Base-by-base conservation (phyloP, 2,113 vertebrate species). In the Ictidomys tridecemlineatus region DNA sequence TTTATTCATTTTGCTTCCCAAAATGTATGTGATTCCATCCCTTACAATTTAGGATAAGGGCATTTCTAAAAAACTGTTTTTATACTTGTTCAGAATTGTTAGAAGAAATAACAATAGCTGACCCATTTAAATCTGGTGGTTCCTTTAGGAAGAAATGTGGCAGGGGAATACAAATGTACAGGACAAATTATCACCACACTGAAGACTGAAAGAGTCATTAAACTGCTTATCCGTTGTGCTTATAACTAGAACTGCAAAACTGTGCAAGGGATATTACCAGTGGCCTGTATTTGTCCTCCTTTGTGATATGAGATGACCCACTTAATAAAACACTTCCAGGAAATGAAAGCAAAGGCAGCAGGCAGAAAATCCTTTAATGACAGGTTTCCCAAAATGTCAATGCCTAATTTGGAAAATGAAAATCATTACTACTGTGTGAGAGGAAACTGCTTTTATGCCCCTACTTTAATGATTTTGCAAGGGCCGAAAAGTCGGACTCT, bases 331-430 rank as follows among this genome's bases (percentile, higher is more conserved):
- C 48, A 61, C 51, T 97, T 90, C 32, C 32, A 78, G 87, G 84
- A 95, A 76, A 89, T 65, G 74, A 85, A 97, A 94, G n/a, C 45
- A 85, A 86, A 85, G 95, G 73, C 97, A 96, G 78, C 72, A 74
- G 56, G 79, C 90, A 88, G 93, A 93, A 94, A 95, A 91, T 89
- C 87, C 98, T 96, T 86, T 72, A 58, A 90, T 30, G 96, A 97
- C 56, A 67, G 45, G 89, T 96, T 86, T 45, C 63, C 45, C 93
- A 79, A 93, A 95, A 86, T 92, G 70, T 48, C 14, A 48, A 32
- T 24, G 69, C 89, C 12, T 95, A 90, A 83, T 84, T 76, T 97
- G 91, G 65, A 89, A 4, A 18, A 77, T 61, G 24, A 84, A 89
- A 97, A 72, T 42, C 39, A 63, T 89, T 89, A 16, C 14, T 83